Base-by-base conservation (phyloP, 2,113 vertebrate species). In the Mugil cephalus region DNA sequence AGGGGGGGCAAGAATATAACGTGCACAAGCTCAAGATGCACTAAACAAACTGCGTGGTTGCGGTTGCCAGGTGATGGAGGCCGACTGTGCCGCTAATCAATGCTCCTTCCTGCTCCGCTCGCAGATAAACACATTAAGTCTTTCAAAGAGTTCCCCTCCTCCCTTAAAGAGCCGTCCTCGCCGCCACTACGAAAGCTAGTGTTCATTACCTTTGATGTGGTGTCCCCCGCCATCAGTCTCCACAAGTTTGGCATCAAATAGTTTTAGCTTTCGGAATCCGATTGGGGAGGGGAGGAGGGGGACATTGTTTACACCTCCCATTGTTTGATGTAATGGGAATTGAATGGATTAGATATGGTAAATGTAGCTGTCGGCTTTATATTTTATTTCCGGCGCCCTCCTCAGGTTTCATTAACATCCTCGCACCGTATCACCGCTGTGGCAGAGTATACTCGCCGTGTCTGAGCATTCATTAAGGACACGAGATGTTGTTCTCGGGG, bases 401-500 rank as follows among this genome's bases (percentile, higher is more conserved):
- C 54, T 62, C 77, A 60, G 46, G 71, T 77, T 84, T 82, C 79
- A 79, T 87, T 85, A 80, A 68, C 67, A 62, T 52, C 82, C 69
- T 30, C 43, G 11, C 40, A 80, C 72, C 71, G 48, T 11, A 36
- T 77, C 79, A 11, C 35, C 66, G 12, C 61, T 42, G 39, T 34
- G 60, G 54, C 65, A 60, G 56, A 13, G 65, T 66, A 42, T 24
- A 50, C 62, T 71, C 10, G 69, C 64, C n/a, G 50, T 52, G 60
- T 46, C 18, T 80, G 69, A 75, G 59, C 72, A 71, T 85, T 85
- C 72, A 81, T 88, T 76, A 80, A 79, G 50, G 45, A 18, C 54
- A 51, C 62, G 24, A 69, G 74, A 74, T 52, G 69, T 43, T 68
- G 52, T 68, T 53, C 55, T 50, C n/a, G 35, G 34, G 56, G 55